Percentiles rank a stretch among this genome's conserved stretches.
Evolutionary conservation across 2,888 invertebrate genomes (phyloP).

Genomic region (Melinaea menophilus): DNA sequence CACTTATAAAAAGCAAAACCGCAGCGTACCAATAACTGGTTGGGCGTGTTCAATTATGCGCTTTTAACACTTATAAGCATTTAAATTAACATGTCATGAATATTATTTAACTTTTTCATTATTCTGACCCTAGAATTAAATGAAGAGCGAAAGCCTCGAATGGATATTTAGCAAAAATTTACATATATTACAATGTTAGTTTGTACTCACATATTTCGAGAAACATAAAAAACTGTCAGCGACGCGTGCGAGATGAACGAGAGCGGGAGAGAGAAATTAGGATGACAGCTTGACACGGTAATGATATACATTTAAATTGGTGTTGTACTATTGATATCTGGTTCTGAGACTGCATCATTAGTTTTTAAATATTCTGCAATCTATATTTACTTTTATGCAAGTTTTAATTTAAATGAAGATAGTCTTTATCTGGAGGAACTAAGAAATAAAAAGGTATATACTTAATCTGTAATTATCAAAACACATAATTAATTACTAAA

Average conservation of each 20-base stretch:
- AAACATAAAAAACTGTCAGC: constrained; percentile 46
- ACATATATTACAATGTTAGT: constrained; percentile 68
- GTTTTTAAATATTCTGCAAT: neutral
- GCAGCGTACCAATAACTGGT: constrained; percentile 26
- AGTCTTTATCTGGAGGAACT: too few relatives aligned
- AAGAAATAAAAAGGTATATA: too few relatives aligned
- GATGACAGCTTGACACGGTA: constrained; percentile 29
- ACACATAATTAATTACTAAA: too few relatives aligned
- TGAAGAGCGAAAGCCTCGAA: constrained; percentile 56
- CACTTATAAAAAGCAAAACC: constrained; percentile 24
- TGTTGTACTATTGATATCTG: constrained; percentile 5
- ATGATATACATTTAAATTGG: constrained; percentile 22
- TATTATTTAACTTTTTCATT: constrained; percentile 71
- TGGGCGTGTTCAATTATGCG: constrained; percentile 57
- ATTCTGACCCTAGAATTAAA: constrained; percentile 68
- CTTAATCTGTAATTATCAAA: too few relatives aligned
- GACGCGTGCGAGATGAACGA: constrained; percentile 36
- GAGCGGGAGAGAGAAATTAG: constrained; percentile 26
- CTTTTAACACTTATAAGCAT: constrained; percentile 63
- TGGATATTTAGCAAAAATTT: constrained; percentile 63
- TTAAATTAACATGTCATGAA: constrained; percentile 74
- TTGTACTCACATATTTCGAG: constrained; percentile 36
- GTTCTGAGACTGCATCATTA: constrained; percentile 2
- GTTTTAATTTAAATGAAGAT: too few relatives aligned
- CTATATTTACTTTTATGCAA: neutral